Evolutionary conservation across 1,140 invertebrate genomes (phyloP), one percentile per base, ranked within the genome.

Genomic region (Drosophila mojavensis): DNA sequence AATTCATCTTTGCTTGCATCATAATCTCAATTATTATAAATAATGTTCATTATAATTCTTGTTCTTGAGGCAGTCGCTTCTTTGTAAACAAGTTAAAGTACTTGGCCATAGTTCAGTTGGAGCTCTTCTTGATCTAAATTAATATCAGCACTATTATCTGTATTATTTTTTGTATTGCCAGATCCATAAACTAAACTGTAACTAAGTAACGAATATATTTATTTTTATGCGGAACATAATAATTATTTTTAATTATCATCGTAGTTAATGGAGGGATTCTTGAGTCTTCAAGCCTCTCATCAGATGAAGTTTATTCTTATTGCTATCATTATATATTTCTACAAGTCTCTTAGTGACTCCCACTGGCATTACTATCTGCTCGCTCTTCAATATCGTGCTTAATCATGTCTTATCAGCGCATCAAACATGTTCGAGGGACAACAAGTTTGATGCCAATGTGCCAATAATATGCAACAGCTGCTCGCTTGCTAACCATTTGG

Each of bases 401-500:
- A 4, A 48, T 53, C 26, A 39, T 24, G 39, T n/a, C 63, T 86
- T 83, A 88, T 82, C 83, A 86, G 65, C 63, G 63, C 53, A 54
- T 81, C 84, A 26, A 88, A 89, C 84, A 73, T 83, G 84, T 84
- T 88, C 24, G 60, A 56, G 33, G 26, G n/a, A 58, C n/a, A 76
- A 86, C 82, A 66, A 54, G 83, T 79, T 86, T 36, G 67, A 72
- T 30, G 58, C n/a, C 69, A 66, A 88, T 79, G 76, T 82, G 83
- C 82, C 82, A 86, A 86, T 86, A 88, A 82, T 88, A 88, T 88
- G 83, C 83, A 86, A 83, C 79, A 86, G 71, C 82, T 76, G 64
- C 61, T 60, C 39, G 62, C 51, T 68, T 20, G 68, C 62, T 48
- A 54, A 55, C 59, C 55, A 64, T 63, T 71, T 54, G 51, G 17